Conservation (phyloP, 2,888 invertebrate species). For the Rhogogaster chlorosoma region DNA sequence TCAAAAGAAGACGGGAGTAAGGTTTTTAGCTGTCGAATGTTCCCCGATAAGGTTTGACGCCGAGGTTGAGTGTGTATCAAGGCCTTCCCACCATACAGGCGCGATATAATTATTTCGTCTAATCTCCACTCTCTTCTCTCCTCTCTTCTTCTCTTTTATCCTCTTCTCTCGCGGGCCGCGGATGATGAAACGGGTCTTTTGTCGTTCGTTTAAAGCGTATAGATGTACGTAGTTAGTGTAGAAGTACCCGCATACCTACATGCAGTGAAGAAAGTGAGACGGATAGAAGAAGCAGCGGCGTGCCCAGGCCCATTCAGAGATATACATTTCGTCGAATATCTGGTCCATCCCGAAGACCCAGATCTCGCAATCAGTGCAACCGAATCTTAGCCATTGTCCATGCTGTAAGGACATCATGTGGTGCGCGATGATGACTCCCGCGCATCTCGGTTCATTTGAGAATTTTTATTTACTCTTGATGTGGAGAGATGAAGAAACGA, state of each 20-base stretch:
- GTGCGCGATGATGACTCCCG: constrained; percentile 54
- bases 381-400: constrained; percentile 56
- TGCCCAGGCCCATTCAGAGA: neutral
- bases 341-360: neutral
- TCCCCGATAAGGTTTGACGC: constrained; percentile 49
- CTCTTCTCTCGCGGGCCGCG: neutral
- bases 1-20: constrained; percentile 5
- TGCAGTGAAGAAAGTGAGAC: neutral
- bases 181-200: constrained; percentile 36
- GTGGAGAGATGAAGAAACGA: neutral
- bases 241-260: neutral
- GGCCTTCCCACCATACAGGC: neutral
- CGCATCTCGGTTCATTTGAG: constrained; percentile 51
- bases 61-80: neutral
- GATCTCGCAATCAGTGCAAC: constrained; percentile 36
- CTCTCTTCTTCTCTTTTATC: neutral
- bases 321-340: neutral
- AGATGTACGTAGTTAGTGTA: neutral
- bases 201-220: neutral
- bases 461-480: constrained; percentile 27
- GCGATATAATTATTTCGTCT: constrained; percentile 47
- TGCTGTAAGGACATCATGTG: constrained; percentile 59
- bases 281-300: neutral
- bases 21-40: constrained; percentile 19
- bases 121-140: neutral